Conservation (phyloP, 2,888 invertebrate genomes). For the Operophtera brumata region DNA sequence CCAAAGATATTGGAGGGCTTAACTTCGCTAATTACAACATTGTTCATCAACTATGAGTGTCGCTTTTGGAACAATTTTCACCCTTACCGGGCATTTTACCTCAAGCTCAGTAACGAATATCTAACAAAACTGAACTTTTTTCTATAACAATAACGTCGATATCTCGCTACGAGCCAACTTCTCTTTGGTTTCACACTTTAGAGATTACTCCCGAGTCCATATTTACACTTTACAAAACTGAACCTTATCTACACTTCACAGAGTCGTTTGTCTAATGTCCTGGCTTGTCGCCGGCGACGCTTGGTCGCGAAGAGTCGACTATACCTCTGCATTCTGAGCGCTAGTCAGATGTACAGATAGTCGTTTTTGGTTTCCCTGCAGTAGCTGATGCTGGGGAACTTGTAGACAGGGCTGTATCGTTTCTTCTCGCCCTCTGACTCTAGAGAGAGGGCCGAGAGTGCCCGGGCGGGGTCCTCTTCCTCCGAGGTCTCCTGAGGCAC, state of each 20-base stretch:
- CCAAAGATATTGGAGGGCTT: not conserved
- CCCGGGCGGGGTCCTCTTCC: conserved; percentile 65
- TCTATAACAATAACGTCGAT: conserved; percentile 34
- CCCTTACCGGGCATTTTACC: conserved; percentile 17
- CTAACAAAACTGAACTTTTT: conserved; percentile 27
- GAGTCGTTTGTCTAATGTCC: conserved; percentile 54
- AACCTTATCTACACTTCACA: conserved; percentile 60
- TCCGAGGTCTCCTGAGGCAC: conserved; percentile 51
- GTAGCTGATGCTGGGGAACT: conserved; percentile 74
- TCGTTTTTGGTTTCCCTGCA: conserved; percentile 73
- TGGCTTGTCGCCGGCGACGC: conserved; percentile 37
- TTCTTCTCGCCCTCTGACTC: conserved; percentile 65
- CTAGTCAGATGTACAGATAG: conserved; percentile 74
- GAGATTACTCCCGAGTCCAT: conserved; percentile 45
- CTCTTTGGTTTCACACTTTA: conserved; percentile 72
- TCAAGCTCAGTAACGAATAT: conserved; percentile 20
- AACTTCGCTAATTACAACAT: not conserved
- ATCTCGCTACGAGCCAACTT: conserved; percentile 41
- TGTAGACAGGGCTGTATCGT: conserved; percentile 75
- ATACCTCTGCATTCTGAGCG: conserved; percentile 41
- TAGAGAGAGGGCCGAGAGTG: conserved; percentile 70
- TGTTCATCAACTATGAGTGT: no score
- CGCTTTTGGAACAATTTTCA: not conserved
- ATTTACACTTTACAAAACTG: conserved; percentile 59
- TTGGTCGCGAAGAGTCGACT: conserved; percentile 30